Evolutionary conservation across 2,888 invertebrate species (phyloP).

Genomic region (Masnerella sp.): DNA sequence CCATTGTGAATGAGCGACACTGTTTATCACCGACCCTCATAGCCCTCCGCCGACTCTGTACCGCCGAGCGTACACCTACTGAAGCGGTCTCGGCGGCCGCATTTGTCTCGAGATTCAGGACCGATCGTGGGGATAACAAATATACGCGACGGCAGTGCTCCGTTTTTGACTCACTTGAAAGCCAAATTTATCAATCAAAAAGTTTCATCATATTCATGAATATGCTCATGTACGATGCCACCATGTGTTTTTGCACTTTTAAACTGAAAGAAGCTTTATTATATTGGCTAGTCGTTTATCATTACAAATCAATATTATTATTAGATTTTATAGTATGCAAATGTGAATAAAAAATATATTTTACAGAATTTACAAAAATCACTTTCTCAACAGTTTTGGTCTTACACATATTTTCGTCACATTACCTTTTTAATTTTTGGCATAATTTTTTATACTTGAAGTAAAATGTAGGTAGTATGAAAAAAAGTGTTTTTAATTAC

Average conservation of each 20-base stretch:
- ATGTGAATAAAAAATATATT: too few species aligned
- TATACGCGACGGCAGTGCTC: conserved; percentile 59
- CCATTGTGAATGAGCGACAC: conserved; percentile 78
- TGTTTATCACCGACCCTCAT: conserved; percentile 78
- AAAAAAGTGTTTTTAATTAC: too few species aligned
- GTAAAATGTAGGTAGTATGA: too few species aligned
- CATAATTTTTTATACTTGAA: too few species aligned
- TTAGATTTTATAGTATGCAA: too few species aligned
- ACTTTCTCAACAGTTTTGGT: too few species aligned
- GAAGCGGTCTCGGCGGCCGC: conserved; percentile 67
- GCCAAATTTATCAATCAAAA: conserved; percentile 66
- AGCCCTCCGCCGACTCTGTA: conserved; percentile 63
- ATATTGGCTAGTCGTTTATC: too few species aligned
- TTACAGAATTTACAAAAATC: too few species aligned
- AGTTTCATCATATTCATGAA: conserved; percentile 52
- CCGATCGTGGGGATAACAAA: conserved; percentile 72
- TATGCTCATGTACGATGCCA: conserved; percentile 50
- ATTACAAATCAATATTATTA: too few species aligned
- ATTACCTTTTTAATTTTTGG: too few species aligned
- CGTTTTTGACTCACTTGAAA: conserved; percentile 57
- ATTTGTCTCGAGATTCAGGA: conserved; percentile 72
- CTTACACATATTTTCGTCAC: too few species aligned
- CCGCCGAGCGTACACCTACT: conserved; percentile 63
- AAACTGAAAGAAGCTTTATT: conserved; percentile 11
- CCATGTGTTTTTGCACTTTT: conserved; percentile 36